These are phyloP conservation scores for Brachynemurus nebulosus DNA, from an alignment of 2,888 invertebrate species.

Conservation along the genomic window DNA sequence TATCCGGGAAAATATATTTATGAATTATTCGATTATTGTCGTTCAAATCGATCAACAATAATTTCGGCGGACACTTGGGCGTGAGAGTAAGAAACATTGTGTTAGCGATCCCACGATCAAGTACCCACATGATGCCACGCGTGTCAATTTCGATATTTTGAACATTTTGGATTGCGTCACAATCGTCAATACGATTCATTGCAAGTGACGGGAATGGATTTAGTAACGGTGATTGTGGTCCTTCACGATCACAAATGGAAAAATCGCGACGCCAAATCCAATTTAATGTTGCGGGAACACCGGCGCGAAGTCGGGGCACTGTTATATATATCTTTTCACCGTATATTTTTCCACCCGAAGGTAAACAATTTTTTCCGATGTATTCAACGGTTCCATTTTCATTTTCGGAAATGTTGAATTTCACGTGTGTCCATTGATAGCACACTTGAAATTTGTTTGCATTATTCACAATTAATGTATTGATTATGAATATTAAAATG, in stretches of 20 bases:
- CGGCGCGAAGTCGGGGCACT: conserved; percentile 52
- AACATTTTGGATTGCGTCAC: conserved; percentile 55
- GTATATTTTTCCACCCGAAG: conserved; percentile 54
- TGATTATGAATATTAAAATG: no score
- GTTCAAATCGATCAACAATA: conserved; percentile 52
- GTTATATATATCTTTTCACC: conserved; percentile 51
- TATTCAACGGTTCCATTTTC: no score
- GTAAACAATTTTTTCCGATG: conserved; percentile 50
- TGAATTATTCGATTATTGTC: conserved; percentile 36
- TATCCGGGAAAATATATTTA: conserved; percentile 44
- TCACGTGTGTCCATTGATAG: no score
- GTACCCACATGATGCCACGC: conserved; percentile 51
- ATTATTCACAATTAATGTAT: no score
- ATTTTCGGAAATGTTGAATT: not conserved
- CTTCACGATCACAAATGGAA: no score
- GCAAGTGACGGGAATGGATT: conserved; percentile 60
- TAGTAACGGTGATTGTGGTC: conserved; percentile 44
- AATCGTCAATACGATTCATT: conserved; percentile 50
- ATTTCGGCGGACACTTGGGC: conserved; percentile 48
- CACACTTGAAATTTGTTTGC: no score
- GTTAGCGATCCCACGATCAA: conserved; percentile 52
- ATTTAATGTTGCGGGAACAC: conserved; percentile 56
- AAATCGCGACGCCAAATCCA: no score
- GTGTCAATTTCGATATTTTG: conserved; percentile 61
- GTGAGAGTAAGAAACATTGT: conserved; percentile 39